phyloP scores from a whole-genome alignment of 2,888 invertebrate species.

The Lordiphosa fenestrarum region DNA sequence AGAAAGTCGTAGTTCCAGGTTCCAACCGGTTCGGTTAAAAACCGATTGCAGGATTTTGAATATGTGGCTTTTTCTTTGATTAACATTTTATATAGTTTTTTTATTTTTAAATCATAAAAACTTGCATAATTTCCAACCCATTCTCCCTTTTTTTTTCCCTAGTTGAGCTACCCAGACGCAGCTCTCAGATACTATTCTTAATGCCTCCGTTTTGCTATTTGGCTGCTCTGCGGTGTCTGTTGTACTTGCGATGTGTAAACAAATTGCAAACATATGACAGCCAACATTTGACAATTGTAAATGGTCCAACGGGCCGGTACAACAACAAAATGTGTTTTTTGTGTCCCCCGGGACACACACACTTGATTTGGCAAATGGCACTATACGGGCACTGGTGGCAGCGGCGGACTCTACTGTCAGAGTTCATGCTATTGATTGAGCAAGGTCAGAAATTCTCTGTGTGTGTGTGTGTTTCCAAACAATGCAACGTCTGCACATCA shows the following conservation, averaged over 20 bases:
- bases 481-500: slow-evolving; percentile 63
- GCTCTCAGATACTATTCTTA: slow-evolving; percentile 37
- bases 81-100: too few species aligned
- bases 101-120: too few species aligned
- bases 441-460: slow-evolving; percentile 60
- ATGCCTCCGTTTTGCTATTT: slow-evolving; percentile 12
- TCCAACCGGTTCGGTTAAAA: too few species aligned
- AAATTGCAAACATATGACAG: slow-evolving; percentile 75
- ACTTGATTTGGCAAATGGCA: slow-evolving; percentile 1
- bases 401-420: too few species aligned
- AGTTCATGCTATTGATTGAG: neutral
- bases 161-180: slow-evolving; percentile 2
- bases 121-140: too few species aligned
- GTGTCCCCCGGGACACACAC: slow-evolving; percentile 14
- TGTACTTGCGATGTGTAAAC: slow-evolving; percentile 59
- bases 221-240: slow-evolving; percentile 9
- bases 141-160: too few species aligned
- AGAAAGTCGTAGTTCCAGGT: too few species aligned
- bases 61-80: too few species aligned
- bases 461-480: slow-evolving; percentile 24
- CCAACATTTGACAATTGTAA: slow-evolving; percentile 68
- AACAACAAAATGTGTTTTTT: slow-evolving; percentile 22
- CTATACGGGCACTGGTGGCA: too few species aligned
- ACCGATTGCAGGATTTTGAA: too few species aligned
- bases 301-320: slow-evolving; percentile 41